Conservation (phyloP, 2,113 vertebrate genomes). For the Lethenteron camtschaticum region DNA sequence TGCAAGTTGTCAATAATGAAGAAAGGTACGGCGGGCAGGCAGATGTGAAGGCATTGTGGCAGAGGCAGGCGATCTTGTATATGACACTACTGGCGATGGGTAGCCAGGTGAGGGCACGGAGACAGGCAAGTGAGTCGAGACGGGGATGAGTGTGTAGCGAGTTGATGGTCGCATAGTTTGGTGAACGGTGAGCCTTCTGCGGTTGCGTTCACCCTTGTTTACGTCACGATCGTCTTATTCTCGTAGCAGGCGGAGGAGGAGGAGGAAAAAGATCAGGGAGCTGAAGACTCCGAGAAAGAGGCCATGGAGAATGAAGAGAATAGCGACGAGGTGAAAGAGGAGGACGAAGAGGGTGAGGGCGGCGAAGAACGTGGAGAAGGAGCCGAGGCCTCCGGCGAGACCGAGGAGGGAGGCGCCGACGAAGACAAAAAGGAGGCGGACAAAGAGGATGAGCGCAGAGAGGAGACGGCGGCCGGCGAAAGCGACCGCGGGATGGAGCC, state of each 20-base stretch:
- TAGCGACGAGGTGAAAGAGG: conserved; percentile 19
- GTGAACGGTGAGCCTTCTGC: too few relatives aligned
- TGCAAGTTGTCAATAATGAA: too few relatives aligned
- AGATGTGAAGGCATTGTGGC: too few relatives aligned
- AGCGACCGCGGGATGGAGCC: conserved; percentile 32
- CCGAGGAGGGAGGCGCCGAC: conserved; percentile 13
- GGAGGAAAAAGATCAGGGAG: conserved; percentile 15
- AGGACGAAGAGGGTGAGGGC: conserved; percentile 16
- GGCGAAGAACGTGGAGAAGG: conserved; percentile 16
- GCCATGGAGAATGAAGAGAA: conserved; percentile 18
- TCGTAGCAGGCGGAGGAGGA: background rate
- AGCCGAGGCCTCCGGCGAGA: background rate
- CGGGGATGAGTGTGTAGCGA: too few relatives aligned
- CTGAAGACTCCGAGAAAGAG: conserved; percentile 16
- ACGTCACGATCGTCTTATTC: too few relatives aligned
- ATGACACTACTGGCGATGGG: too few relatives aligned
- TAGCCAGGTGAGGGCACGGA: too few relatives aligned
- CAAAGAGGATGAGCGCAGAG: conserved; percentile 15
- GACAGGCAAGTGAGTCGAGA: too few relatives aligned
- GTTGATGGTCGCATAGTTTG: too few relatives aligned
- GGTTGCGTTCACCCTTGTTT: too few relatives aligned
- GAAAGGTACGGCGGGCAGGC: too few relatives aligned
- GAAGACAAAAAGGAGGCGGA: conserved; percentile 19
- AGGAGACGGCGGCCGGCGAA: conserved; percentile 18
- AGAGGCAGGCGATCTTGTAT: too few relatives aligned